Conservation (phyloP, 2,888 invertebrate species). For the Phyllotreta striolata region DNA sequence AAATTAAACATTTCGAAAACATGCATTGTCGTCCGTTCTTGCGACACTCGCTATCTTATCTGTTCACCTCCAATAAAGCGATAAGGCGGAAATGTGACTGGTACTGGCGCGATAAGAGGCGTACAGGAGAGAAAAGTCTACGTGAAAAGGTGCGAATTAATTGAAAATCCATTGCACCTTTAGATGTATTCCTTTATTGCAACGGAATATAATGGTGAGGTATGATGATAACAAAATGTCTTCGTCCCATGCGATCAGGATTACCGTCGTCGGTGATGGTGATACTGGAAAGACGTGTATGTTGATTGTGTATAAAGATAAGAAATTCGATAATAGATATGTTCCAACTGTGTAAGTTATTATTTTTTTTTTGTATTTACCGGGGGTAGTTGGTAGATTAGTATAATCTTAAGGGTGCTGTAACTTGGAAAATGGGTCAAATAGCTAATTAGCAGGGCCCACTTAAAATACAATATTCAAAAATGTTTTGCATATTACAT, state of each 20-base stretch:
- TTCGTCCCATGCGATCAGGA: conserved; percentile 68
- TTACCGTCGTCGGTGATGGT: conserved; percentile 88
- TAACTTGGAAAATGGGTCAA: too few species aligned
- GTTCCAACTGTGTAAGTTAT: conserved; percentile 87
- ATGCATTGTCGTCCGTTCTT: background rate
- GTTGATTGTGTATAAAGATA: conserved; percentile 70
- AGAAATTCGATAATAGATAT: conserved; percentile 78
- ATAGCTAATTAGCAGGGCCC: too few species aligned
- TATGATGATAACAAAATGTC: conserved; percentile 22
- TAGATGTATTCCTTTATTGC: background rate
- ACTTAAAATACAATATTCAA: too few species aligned
- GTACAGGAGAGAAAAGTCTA: background rate
- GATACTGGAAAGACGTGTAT: conserved; percentile 92
- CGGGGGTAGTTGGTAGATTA: background rate
- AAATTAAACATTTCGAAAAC: conserved; percentile 4
- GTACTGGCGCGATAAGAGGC: background rate
- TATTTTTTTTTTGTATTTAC: background rate
- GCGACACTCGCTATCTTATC: conserved; percentile 21
- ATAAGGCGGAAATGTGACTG: conserved; percentile 12
- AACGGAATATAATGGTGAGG: background rate
- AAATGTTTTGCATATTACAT: too few species aligned
- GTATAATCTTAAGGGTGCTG: too few species aligned
- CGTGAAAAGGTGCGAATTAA: background rate
- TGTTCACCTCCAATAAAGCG: conserved; percentile 15
- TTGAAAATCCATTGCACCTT: background rate